Evolutionary conservation across 1,140 invertebrate genomes (phyloP), one percentile per base, ranked within the genome.

Genomic region (Thaumetopoea pityocampa): DNA sequence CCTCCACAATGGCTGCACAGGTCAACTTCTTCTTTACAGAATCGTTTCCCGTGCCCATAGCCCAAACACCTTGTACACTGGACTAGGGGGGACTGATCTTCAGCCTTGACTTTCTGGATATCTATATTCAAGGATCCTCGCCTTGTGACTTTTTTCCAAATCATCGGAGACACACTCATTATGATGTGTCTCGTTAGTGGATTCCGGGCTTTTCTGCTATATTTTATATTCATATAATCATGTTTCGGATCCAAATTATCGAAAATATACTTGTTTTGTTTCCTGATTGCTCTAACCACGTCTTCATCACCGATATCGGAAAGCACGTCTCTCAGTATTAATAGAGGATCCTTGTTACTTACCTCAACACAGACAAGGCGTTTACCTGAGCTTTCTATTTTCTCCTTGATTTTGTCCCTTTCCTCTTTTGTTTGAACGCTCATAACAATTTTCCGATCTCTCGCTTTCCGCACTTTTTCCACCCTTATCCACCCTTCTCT

Each of bases 61-160:
- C 11, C 44, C 8, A 47, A 15, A 17, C 44, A 47, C 1, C 23
- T 7, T 2, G 44, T 20, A 15, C 44, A 47, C 23, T 47, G 44
- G 1, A 40, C 19, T 4, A 47, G 14, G 0, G 43, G 43, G 0
- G 43, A 23, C 23, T 37, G 33, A 8, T 45, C 43, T 2, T 17
- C 26, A n/a, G 37, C 43, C 7, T 11, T 4, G 3, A 33, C 4
- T 19, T 5, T 4, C n/a, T 33, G 23, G 1, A 33, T 7, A 22
- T 44, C 29, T 18, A 28, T 28, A 12, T 4, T 4, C 9, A 28
- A n/a, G n/a, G n/a, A n/a, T n/a, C n/a, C 26, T 7, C 3, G 14
- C 6, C 11, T 16, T 0, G 14, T n/a, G 0, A 15, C 2, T 9
- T 15, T 12, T 1, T 26, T 12, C 36, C 36, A 38, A 0, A 38